Evolutionary conservation across 1,140 invertebrate species (phyloP).

Genomic region (Calephelis nemesis): DNA sequence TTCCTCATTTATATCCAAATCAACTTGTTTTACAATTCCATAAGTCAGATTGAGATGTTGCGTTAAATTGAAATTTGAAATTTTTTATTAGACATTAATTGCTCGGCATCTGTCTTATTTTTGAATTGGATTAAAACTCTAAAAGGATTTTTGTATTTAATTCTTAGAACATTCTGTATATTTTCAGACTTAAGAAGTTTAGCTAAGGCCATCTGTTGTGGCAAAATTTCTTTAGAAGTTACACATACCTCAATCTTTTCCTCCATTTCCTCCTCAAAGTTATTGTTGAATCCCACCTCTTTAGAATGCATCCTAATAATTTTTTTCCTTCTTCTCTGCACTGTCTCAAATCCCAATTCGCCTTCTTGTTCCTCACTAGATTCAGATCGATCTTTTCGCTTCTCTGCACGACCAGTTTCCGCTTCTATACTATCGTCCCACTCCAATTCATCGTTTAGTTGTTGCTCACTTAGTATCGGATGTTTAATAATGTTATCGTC

Average conservation of each 20-base stretch:
- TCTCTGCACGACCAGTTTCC: not conserved
- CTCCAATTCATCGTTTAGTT: not conserved
- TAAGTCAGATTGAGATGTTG: constrained; percentile 26
- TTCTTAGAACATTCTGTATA: constrained; percentile 33
- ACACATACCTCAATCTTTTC: not conserved
- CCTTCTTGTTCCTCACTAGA: not conserved
- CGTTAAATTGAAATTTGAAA: constrained; percentile 30
- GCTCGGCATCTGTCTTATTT: constrained; percentile 27
- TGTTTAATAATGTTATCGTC: no score
- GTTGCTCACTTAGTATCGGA: no score
- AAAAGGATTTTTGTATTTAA: constrained; percentile 37
- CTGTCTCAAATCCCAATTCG: not conserved
- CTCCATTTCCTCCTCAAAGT: not conserved
- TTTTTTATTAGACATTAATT: constrained; percentile 29
- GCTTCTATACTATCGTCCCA: not conserved
- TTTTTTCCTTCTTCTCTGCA: not conserved
- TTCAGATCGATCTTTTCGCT: constrained; percentile 6
- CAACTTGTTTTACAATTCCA: constrained; percentile 32
- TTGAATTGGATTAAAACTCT: constrained; percentile 34
- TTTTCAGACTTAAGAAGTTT: constrained; percentile 33
- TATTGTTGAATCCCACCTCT: not conserved
- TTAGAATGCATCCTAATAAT: not conserved
- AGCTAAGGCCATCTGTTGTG: constrained; percentile 41
- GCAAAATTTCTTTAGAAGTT: constrained; percentile 23
- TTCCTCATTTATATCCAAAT: constrained; percentile 30